Base-by-base conservation (phyloP, 2,113 vertebrate species). In the Oncorhynchus nerka region DNA sequence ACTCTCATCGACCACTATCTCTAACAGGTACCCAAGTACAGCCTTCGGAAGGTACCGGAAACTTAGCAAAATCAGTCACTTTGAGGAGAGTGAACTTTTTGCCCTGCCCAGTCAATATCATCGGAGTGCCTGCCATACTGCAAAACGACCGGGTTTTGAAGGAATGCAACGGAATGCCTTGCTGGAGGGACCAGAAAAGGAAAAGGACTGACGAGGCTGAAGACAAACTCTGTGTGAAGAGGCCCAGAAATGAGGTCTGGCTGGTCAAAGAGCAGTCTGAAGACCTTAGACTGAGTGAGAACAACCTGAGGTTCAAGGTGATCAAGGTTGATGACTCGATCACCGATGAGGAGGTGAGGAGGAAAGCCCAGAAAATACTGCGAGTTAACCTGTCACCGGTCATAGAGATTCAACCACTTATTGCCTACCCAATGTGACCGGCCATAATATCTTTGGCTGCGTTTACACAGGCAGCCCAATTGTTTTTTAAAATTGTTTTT, bases 321-420 rank as follows among this genome's bases (percentile, higher is more conserved):
- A 94, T 96, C 84, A 95, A 95, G 74, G 91, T 96, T 78, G 92
- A 93, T 81, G 91, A 64, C 74, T 85, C 82, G 5, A 93, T 79
- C 57, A 92, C 92, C 0, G 94, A 94, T 0, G 93, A 95, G 0
- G 95, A 96, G 79, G 86, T 96, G 26, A 91, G 92, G 74, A 91
- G 87, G 86, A 92, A 79, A 87, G 95, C 95, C 28, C 94, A 96
- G 59, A 90, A 75, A 72, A 93, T 95, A 65, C 92, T 96, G 73
- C 83, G 76, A 3, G 91, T 96, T 72, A 94, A 96, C 75, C 81
- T 96, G 26, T 95, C 95, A 20, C 95, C 95, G 0, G 88, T 94
- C 32, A 93, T 96, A 79, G 88, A 83, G 75, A 95, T 96, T 74
- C 93, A 89, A 75, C 94, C 95, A 0, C 84, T 95, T 34, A 71